Evolutionary conservation across 2,797 vertebrate genomes (phyloP).

Genomic region (Anguilla megastoma): DNA sequence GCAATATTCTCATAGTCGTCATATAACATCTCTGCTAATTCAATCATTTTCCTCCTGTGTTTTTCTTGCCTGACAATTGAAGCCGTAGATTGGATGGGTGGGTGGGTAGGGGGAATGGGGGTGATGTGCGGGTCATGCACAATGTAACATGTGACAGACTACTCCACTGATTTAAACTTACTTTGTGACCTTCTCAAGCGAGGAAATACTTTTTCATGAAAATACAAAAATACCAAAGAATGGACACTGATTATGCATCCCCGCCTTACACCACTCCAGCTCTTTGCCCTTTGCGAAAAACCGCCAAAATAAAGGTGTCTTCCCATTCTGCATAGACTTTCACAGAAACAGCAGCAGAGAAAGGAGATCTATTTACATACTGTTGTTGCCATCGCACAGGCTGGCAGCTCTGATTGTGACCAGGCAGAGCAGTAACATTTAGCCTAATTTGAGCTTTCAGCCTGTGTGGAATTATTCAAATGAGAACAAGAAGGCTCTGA

Average conservation of each 20-base stretch:
- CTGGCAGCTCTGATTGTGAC: conserved; percentile 3
- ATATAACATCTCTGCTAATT: background rate
- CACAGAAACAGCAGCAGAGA: background rate
- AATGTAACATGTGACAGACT: conserved; percentile 16
- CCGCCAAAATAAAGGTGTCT: background rate
- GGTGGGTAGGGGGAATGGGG: background rate
- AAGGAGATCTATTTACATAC: conserved; percentile 2
- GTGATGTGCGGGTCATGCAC: background rate
- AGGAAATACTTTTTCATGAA: background rate
- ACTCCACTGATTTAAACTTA: conserved; percentile 25
- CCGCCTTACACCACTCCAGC: background rate
- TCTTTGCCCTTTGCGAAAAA: background rate
- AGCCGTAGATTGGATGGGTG: background rate
- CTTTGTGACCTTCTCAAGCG: background rate
- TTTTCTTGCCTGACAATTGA: background rate
- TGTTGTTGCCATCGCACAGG: background rate
- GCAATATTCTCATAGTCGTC: background rate
- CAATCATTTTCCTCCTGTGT: background rate
- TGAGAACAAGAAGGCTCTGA: background rate
- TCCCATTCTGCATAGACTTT: background rate
- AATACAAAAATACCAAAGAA: background rate
- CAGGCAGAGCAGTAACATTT: background rate
- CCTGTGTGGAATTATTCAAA: background rate
- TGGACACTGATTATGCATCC: conserved; percentile 27
- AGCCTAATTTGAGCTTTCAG: background rate